These are phyloP conservation scores for Sarcophaga bullata DNA, from an alignment of 1,140 invertebrate species.

Conservation along the genomic window DNA sequence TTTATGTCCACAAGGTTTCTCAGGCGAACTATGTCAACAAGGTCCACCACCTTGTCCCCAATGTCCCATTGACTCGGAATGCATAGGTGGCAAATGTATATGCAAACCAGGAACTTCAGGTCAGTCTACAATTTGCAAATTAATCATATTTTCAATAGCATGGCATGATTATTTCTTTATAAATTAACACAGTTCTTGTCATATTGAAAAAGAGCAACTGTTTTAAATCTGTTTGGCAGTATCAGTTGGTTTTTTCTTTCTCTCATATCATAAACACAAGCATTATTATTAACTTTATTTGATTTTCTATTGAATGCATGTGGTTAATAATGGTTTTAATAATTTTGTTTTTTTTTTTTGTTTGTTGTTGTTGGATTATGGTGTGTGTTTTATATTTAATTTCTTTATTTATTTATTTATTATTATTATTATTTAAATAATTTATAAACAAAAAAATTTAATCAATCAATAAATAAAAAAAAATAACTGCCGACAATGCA, in stretches of 20 bases:
- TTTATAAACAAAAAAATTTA: neutral
- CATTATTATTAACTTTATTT: too few relatives aligned
- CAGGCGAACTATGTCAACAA: slow-evolving; percentile 68
- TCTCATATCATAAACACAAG: too few relatives aligned
- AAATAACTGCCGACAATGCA: too few relatives aligned
- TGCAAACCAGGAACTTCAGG: slow-evolving; percentile 76
- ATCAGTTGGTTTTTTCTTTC: too few relatives aligned
- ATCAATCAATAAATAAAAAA: too few relatives aligned
- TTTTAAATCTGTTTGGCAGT: too few relatives aligned
- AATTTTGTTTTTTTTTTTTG: neutral
- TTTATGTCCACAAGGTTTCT: slow-evolving; percentile 76
- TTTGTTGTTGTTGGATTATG: neutral
- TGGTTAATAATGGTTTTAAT: neutral
- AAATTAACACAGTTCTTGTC: too few relatives aligned
- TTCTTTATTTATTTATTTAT: too few relatives aligned
- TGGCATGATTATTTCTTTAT: neutral
- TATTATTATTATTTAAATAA: neutral
- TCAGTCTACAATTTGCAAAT: slow-evolving; percentile 49
- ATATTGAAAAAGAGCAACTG: too few relatives aligned
- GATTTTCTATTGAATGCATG: neutral
- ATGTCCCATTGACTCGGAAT: slow-evolving; percentile 64
- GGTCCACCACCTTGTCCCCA: slow-evolving; percentile 58
- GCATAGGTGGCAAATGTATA: slow-evolving; percentile 68
- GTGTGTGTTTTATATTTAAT: neutral
- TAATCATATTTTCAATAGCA: neutral